These are phyloP conservation scores for Plutella xylostella DNA, from an alignment of 2,888 invertebrate species.

Conservation along the genomic window DNA sequence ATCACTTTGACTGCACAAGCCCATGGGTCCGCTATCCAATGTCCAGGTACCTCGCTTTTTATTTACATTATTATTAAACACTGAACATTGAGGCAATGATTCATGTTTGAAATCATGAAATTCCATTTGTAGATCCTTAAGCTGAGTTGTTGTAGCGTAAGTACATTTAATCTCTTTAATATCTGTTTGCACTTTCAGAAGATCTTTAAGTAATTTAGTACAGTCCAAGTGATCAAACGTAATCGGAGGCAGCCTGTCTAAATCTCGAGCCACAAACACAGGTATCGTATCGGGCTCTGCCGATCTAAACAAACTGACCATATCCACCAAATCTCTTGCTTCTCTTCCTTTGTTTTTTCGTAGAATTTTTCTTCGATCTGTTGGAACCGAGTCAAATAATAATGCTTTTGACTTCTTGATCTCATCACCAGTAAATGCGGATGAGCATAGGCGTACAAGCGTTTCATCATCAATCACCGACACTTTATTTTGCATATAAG, in stretches of 20 bases:
- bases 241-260: background rate
- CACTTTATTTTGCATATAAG: background rate
- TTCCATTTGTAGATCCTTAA: background rate
- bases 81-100: background rate
- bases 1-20: no score
- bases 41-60: background rate
- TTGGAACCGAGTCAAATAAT: no score
- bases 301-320: background rate
- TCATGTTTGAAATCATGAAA: background rate
- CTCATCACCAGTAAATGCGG: background rate
- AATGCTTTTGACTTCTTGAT: slow-evolving; percentile 1
- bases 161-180: background rate
- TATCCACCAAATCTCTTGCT: background rate
- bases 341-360: slow-evolving; percentile 3
- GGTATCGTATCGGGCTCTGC: background rate
- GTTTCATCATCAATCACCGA: slow-evolving; percentile 3
- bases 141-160: background rate
- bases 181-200: background rate
- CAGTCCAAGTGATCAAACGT: background rate
- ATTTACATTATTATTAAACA: no score
- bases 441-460: background rate
- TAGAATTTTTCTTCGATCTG: background rate
- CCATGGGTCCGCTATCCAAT: background rate
- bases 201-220: background rate
- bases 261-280: background rate